These are phyloP conservation scores for Neoseiulus cucumeris DNA, from an alignment of 1,140 invertebrate genomes.

Conservation along the genomic window DNA sequence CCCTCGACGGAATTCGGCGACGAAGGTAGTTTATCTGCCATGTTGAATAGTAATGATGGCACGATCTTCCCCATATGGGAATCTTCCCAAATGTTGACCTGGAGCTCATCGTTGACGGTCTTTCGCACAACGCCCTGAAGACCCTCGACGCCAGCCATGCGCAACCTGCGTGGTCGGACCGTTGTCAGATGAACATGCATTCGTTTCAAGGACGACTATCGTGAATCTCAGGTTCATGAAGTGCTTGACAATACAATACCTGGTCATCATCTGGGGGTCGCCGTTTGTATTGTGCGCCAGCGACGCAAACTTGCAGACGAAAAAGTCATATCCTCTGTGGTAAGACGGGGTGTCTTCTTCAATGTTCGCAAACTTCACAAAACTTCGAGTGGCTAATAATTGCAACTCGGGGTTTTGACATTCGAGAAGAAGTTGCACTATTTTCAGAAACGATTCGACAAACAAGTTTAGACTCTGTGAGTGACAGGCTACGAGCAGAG, in stretches of 20 bases:
- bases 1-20: background rate
- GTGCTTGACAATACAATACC: too few relatives aligned
- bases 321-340: slow-evolving; percentile 94
- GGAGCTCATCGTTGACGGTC: slow-evolving; percentile 92
- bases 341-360: slow-evolving; percentile 97
- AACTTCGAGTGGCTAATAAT: slow-evolving; percentile 86
- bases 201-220: background rate
- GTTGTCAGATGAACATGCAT: slow-evolving; percentile 4
- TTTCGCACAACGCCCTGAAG: slow-evolving; percentile 82
- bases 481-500: slow-evolving; percentile 75
- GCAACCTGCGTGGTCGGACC: too few relatives aligned
- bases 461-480: slow-evolving; percentile 92
- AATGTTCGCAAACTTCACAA: slow-evolving; percentile 95
- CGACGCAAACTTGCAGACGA: slow-evolving; percentile 93
- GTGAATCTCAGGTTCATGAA: too few relatives aligned
- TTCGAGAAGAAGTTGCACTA: slow-evolving; percentile 91
- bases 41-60: slow-evolving; percentile 88
- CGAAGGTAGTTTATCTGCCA: slow-evolving; percentile 34
- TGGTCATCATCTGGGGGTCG: slow-evolving; percentile 43
- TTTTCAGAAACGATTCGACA: slow-evolving; percentile 92
- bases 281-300: slow-evolving; percentile 74
- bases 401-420: slow-evolving; percentile 82
- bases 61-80: slow-evolving; percentile 99
- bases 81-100: slow-evolving; percentile 95
- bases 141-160: slow-evolving; percentile 28